phyloP scores from a whole-genome alignment of 2,888 invertebrate species.

The Amorpha juglandis region DNA sequence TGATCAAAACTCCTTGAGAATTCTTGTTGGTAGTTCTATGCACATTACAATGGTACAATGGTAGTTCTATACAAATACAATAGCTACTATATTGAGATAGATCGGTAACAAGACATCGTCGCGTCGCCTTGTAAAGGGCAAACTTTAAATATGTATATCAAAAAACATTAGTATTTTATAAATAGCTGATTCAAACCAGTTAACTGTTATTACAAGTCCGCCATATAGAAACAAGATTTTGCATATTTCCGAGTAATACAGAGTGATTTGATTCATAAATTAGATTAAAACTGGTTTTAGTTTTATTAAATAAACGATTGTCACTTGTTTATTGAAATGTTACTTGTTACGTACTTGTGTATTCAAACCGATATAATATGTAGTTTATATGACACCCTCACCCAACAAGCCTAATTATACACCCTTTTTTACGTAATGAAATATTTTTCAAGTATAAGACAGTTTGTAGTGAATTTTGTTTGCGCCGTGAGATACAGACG shows the following conservation, averaged over 20 bases:
- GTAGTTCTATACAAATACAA: too few relatives aligned
- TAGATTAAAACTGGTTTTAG: background rate
- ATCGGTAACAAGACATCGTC: background rate
- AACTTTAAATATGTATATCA: background rate
- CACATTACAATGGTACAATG: too few relatives aligned
- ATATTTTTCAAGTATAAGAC: too few relatives aligned
- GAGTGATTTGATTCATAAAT: background rate
- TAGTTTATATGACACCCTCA: background rate
- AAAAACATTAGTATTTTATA: too few relatives aligned
- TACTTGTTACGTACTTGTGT: background rate
- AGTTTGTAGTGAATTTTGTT: too few relatives aligned
- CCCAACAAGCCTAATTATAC: background rate
- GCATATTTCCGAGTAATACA: background rate
- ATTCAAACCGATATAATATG: background rate
- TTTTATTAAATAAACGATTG: background rate
- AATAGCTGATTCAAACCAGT: background rate
- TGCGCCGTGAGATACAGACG: too few relatives aligned
- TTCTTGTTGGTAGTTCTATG: too few relatives aligned
- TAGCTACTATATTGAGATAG: background rate
- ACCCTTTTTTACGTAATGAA: too few relatives aligned
- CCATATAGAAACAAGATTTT: background rate
- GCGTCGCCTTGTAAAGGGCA: too few relatives aligned
- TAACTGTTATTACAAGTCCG: background rate
- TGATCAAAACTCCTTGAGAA: too few relatives aligned
- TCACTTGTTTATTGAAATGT: background rate